A percentile compares a stretch with the other conserved stretches of the same genome.
Conservation (phyloP, 2,888 invertebrate species). For the Alentia gelatinosa region DNA sequence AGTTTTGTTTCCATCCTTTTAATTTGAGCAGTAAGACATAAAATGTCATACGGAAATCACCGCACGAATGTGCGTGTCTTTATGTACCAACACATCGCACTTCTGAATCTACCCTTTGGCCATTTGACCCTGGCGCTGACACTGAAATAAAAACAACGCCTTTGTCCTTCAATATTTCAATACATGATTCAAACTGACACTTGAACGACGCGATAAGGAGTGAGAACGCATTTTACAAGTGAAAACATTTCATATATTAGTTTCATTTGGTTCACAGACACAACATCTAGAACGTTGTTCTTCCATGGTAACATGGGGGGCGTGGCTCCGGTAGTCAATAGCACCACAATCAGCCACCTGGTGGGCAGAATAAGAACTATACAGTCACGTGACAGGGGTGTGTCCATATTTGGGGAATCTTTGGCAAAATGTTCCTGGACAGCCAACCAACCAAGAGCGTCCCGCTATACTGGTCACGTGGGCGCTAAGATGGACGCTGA, state of each 20-base stretch:
- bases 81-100: neutral
- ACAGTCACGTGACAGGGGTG: slow-evolving; percentile 29
- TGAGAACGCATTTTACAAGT: neutral
- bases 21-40: neutral
- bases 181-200: neutral
- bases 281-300: slow-evolving; percentile 4
- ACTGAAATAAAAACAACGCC: neutral
- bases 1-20: neutral
- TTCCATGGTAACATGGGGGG: neutral
- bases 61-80: neutral
- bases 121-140: neutral
- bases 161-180: neutral
- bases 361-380: slow-evolving; percentile 46
- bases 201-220: slow-evolving; percentile 28
- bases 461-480: slow-evolving; percentile 4
- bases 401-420: neutral
- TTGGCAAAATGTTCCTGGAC: slow-evolving; percentile 38
- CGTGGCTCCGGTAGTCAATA: slow-evolving; percentile 28
- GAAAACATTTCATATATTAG: neutral
- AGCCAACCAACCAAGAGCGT: slow-evolving; percentile 6
- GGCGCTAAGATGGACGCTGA: neutral
- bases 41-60: slow-evolving; percentile 22
- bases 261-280: neutral
- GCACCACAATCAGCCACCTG: slow-evolving; percentile 37
- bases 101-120: neutral